Base-by-base conservation (phyloP, 2,797 vertebrate species). In the Falco naumanni region DNA sequence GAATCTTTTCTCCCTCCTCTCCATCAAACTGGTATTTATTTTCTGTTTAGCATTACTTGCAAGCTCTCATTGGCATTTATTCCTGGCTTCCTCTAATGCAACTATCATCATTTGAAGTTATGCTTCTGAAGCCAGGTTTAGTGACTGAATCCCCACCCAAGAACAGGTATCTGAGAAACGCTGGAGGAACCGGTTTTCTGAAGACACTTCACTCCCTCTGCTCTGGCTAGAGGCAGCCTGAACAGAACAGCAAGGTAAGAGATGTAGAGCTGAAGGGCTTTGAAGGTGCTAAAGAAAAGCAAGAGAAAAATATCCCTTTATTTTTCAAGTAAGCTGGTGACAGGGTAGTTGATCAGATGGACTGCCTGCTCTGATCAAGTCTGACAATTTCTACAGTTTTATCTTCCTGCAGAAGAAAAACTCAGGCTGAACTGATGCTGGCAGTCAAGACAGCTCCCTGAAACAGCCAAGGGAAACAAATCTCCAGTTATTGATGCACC, bases 331-430 rank as follows among this genome's bases (percentile, higher is more conserved):
- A 56, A 76, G 28, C 39, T 87, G 91, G 57, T 85, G 87, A 91
- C 84, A 95, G 53, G 48, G 12, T 4, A 64, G 68, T 56, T 90
- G 84, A 89, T 80, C 61, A 89, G 87, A 91, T 75, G 71, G n/a
- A 80, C 75, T 80, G 75, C 78, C 70, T 77, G 29, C 28, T 47
- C 68, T 84, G 70, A 82, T 89, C 78, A 60, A 83, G 50, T 71
- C 57, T 92, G 93, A 89, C 78, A 93, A 77, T 77, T 78, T 87
- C 78, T 85, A 63, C 63, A 53, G 68, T 86, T 93, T 74, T 92
- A 41, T 87, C 70, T 93, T 82, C 75, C 41, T 77, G 45, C 61
- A 66, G 47, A 88, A 63, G 25, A 83, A 54, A 87, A 94, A 81
- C 29, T 29, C 17, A 41, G 13, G 34, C 77, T 72, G 77, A 90